phyloP scores from a whole-genome alignment of 2,888 invertebrate species.

The Parnassius glacialis region DNA sequence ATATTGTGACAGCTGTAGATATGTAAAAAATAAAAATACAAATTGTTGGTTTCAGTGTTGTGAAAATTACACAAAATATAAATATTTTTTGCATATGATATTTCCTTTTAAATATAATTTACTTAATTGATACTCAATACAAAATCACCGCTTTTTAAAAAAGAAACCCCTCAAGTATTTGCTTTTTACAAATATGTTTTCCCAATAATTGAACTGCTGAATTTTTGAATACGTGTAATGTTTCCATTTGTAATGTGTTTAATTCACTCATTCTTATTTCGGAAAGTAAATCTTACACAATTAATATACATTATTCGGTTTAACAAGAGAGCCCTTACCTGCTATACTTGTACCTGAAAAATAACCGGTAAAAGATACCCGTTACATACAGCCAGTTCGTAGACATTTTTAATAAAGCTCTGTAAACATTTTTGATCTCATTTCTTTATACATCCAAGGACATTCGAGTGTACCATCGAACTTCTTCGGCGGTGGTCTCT shows the following conservation, averaged over 20 bases:
- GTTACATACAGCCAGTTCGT: conserved; percentile 3
- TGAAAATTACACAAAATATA: no score
- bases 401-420: conserved; percentile 10
- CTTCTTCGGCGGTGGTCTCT: conserved; percentile 22
- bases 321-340: conserved; percentile 1
- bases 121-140: no score
- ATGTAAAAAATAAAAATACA: no score
- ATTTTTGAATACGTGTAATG: no score
- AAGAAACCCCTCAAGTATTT: no score
- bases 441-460: conserved; percentile 21
- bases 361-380: conserved; percentile 4
- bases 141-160: no score
- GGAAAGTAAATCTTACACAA: background rate
- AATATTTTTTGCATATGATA: no score
- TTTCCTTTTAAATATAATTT: no score
- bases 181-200: no score
- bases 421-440: conserved; percentile 26
- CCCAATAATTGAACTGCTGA: no score
- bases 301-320: conserved; percentile 6
- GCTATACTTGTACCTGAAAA: conserved; percentile 9
- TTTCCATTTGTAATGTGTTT: background rate
- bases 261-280: background rate
- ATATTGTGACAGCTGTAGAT: no score
- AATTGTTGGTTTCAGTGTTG: no score
- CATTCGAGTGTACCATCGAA: conserved; percentile 13